These are phyloP conservation scores for Hyalella azteca DNA, from an alignment of 2,888 invertebrate genomes.

Conservation along the genomic window DNA sequence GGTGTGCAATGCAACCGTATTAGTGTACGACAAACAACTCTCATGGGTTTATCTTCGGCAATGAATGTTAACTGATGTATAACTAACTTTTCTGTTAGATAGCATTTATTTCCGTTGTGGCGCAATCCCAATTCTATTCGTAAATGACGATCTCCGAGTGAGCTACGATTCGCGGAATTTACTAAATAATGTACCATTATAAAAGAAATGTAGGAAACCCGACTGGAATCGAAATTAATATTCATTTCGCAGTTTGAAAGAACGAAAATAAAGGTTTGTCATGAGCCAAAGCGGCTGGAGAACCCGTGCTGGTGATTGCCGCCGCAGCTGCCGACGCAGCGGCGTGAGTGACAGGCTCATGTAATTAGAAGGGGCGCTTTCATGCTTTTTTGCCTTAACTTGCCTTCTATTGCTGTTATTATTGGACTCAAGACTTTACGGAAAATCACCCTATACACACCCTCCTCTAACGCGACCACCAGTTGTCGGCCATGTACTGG, in stretches of 20 bases:
- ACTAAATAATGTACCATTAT: background rate
- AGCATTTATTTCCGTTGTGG: background rate
- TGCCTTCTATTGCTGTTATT: constrained; percentile 32
- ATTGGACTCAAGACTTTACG: background rate
- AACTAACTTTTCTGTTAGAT: too few species aligned
- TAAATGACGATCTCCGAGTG: background rate
- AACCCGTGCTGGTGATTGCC: constrained; percentile 6
- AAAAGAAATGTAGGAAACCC: background rate
- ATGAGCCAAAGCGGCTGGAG: background rate
- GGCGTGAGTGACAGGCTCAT: constrained; percentile 26
- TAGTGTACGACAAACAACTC: too few species aligned
- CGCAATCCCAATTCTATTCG: background rate
- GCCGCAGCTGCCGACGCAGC: background rate
- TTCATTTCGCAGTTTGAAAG: background rate
- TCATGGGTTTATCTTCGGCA: too few species aligned
- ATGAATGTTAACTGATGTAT: too few species aligned
- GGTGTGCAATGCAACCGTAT: too few species aligned
- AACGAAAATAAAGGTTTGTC: background rate
- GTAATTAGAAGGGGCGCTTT: constrained; percentile 32
- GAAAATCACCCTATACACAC: background rate
- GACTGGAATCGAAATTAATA: background rate
- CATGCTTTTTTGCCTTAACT: constrained; percentile 26
- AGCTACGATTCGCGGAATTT: background rate
- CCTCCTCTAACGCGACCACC: background rate
- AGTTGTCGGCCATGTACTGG: background rate